Evolutionary conservation across 2,113 vertebrate genomes (phyloP), one percentile per base, ranked within the genome.

Genomic region (Thalassoma bifasciatum): DNA sequence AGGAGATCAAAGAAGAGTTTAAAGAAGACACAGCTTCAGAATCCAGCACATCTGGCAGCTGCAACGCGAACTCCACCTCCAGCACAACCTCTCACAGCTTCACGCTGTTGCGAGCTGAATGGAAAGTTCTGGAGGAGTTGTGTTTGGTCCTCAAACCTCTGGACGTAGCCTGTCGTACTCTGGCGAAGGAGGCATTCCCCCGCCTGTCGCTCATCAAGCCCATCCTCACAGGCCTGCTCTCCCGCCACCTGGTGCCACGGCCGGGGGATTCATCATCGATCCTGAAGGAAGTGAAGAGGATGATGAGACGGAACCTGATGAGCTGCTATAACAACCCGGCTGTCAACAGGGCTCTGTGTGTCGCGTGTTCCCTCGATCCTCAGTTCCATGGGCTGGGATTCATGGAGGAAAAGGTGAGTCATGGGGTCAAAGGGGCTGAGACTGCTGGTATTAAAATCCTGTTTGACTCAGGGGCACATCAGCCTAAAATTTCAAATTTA

Each of bases 321-420:
- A 75, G 73, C 30, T 89, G 84, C 40, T 95, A 93, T 9, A 67
- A 90, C 4, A 86, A 83, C 68, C 83, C 85, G 0, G 83, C 77
- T 0, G 88, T 94, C 64, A 92, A 90, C 88, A 89, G 83, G 74
- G 74, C 71, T 23, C 77, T 95, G 53, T 91, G 93, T 37, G 74
- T 95, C 74, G 93, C 93, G 0, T 94, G 93, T 22, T 87, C 93
- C 38, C 85, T 94, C 7, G 94, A 95, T 72, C 94, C 94, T 1
- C 93, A 94, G 77, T 94, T 95, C 70, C 90, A 89, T 0, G 89
- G 92, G 36, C 83, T 95, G n/a, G 83, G 93, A 2, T 95, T 95
- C 83, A 91, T 95, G 88, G 92, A 90, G 46, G 79, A 77, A 19
- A 87, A 84, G 86, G 91, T 92, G 67, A 84, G 86, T 67, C 0